Conservation (phyloP, 2,888 invertebrate genomes). For the Drosophila infuscata region DNA sequence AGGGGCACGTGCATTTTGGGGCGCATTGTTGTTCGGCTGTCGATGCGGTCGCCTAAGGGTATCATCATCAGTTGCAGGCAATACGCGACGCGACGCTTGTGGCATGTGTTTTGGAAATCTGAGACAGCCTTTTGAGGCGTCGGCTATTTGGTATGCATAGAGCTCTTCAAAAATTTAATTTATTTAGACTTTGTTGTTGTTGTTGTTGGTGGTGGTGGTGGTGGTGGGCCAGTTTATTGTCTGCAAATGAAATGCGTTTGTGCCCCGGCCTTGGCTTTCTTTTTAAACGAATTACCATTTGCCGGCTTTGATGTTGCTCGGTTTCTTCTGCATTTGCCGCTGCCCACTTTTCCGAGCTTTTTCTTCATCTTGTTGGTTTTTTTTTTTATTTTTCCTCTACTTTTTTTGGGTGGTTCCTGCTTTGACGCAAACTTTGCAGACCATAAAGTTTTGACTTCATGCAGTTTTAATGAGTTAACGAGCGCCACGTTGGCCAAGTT, state of each 20-base stretch:
- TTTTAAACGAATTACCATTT: constrained; percentile 78
- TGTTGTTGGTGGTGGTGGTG: constrained; percentile 24
- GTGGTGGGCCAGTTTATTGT: constrained; percentile 67
- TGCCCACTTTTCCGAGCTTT: constrained; percentile 49
- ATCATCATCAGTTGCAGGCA: constrained; percentile 67
- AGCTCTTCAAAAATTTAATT: constrained; percentile 75
- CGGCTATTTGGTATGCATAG: constrained; percentile 76
- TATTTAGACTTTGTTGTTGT: constrained; percentile 67
- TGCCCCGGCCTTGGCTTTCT: constrained; percentile 58
- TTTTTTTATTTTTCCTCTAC: constrained; percentile 25
- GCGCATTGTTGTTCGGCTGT: constrained; percentile 36
- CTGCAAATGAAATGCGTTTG: constrained; percentile 74
- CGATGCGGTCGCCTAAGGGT: constrained; percentile 46
- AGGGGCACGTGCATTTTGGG: constrained; percentile 52
- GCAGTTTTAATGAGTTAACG: constrained; percentile 81
- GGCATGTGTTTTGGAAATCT: constrained; percentile 65
- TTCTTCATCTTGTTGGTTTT: constrained; percentile 20
- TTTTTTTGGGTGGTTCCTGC: constrained; percentile 54
- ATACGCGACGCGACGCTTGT: constrained; percentile 10
- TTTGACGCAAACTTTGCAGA: constrained; percentile 81
- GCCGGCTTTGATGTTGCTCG: constrained; percentile 73
- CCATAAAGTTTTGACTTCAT: constrained; percentile 80
- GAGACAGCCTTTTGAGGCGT: constrained; percentile 38
- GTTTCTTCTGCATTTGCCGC: constrained; percentile 61
- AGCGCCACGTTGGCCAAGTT: constrained; percentile 67